Evolutionary conservation across 1,140 invertebrate genomes (phyloP).

Genomic region (Meteorus sp.): DNA sequence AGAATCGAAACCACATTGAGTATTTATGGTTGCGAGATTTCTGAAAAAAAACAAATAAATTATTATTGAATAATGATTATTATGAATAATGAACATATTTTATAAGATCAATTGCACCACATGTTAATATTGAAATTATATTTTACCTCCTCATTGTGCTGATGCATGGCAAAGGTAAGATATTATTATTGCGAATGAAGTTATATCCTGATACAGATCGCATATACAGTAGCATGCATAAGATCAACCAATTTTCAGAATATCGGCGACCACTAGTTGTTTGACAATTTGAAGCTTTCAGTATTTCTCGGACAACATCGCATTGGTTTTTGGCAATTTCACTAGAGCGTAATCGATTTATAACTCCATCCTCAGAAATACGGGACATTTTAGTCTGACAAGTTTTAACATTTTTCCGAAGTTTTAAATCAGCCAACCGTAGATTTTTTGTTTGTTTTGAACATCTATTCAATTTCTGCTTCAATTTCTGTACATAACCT

Average conservation of each 20-base stretch:
- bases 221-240: slow-evolving; percentile 32
- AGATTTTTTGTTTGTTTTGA: neutral
- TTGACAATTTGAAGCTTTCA: slow-evolving; percentile 18
- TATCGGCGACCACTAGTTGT: slow-evolving; percentile 22
- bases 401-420: neutral
- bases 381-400: neutral
- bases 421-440: neutral
- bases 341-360: slow-evolving; percentile 31
- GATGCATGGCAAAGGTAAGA: slow-evolving; percentile 27
- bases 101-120: neutral
- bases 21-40: slow-evolving; percentile 17
- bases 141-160: slow-evolving; percentile 25
- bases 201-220: slow-evolving; percentile 28
- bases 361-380: slow-evolving; percentile 4
- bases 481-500: neutral
- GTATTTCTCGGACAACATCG: slow-evolving; percentile 19
- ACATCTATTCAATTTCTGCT: neutral
- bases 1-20: slow-evolving; percentile 24
- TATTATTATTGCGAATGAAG: slow-evolving; percentile 30
- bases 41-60: slow-evolving; percentile 6
- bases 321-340: slow-evolving; percentile 3
- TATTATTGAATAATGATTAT: neutral
- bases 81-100: slow-evolving; percentile 5
- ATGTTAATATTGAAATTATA: slow-evolving; percentile 26
- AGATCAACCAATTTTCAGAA: slow-evolving; percentile 28